Evolutionary conservation across 2,888 invertebrate genomes (phyloP), one percentile per base, ranked within the genome.

Genomic region (Tachina grossa): DNA sequence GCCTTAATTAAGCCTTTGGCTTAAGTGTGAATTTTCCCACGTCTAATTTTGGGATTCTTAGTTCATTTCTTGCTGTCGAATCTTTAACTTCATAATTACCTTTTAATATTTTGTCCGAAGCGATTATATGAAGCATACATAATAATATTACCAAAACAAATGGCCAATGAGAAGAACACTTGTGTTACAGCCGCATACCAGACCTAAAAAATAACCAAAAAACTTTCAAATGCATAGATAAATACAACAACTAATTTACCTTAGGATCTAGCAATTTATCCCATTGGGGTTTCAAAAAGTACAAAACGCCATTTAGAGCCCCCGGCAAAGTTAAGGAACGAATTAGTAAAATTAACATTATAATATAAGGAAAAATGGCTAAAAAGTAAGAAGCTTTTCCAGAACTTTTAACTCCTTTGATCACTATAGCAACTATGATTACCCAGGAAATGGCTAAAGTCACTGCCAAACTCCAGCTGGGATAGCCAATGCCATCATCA

Each of bases 371-470:
- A 89, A 95, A 95, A 19, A 96, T 91, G 0, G 96, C 96, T 4
- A 96, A 94, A 88, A 96, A 95, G 90, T 96, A 96, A 2, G 96
- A 95, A 0, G 94, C 94, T 89, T 95, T 95, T 51, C 95, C 95
- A 1, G 94, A 93, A 87, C 94, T 94, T 88, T 94, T 93, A 6
- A 95, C 93, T 3, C 95, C 95, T 80, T 93, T 93, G 10, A 93
- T 92, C 59, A 94, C 91, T 61, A 94, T 93, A 3, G 93, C 88
- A 45, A 93, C 93, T 19, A 95, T 93, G 22, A 93, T 89, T 39
- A 93, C 79, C 95, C 95, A 95, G 1, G 94, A 93, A 45, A 93
- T 87, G 0, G 93, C 89, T 2, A 95, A 91, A 51, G 94, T 94
- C 1, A 94, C 59, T 0, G 93, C 90, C 82, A 95, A 89, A 57